A percentile compares a stretch with the other conserved stretches of the same genome.
Evolutionary conservation across 2,888 invertebrate genomes (phyloP).

Genomic region (Tetrapedia diversipes): DNA sequence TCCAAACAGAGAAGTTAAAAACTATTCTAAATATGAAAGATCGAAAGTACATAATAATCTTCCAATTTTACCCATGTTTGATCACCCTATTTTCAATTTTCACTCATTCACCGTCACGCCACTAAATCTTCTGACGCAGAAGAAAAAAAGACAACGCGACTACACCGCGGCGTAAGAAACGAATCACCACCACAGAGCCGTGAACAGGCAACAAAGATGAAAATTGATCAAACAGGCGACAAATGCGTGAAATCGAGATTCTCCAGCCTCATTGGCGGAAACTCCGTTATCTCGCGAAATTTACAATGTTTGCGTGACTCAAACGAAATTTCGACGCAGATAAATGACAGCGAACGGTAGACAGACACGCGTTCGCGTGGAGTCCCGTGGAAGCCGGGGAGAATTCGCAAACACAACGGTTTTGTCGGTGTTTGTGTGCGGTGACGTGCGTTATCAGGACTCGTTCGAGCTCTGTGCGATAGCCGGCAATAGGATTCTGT

Average conservation of each 20-base stretch:
- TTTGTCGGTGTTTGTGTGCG: slow-evolving; percentile 5
- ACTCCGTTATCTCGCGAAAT: slow-evolving; percentile 51
- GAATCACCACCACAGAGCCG: not conserved
- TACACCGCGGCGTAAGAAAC: not conserved
- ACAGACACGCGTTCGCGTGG: not conserved
- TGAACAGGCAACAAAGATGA: not conserved
- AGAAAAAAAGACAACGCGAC: not conserved
- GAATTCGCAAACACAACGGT: slow-evolving; percentile 9
- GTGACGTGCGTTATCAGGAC: slow-evolving; percentile 8
- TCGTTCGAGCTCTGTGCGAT: not conserved
- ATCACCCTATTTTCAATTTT: not conserved
- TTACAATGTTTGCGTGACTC: slow-evolving; percentile 56
- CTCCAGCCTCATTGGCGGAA: not conserved
- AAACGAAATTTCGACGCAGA: slow-evolving; percentile 36
- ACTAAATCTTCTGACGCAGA: not conserved
- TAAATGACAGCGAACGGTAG: not conserved
- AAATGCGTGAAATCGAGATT: not conserved
- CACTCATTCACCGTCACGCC: not conserved
- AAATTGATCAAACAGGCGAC: slow-evolving; percentile 9
- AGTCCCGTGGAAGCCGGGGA: not conserved
- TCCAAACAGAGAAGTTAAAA: no score
- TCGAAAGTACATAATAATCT: no score
- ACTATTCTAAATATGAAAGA: no score
- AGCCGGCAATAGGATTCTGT: slow-evolving; percentile 17
- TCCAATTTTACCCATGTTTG: not conserved